Evolutionary conservation across 2,888 invertebrate species (phyloP).

Genomic region (Brassicogethes aeneus): DNA sequence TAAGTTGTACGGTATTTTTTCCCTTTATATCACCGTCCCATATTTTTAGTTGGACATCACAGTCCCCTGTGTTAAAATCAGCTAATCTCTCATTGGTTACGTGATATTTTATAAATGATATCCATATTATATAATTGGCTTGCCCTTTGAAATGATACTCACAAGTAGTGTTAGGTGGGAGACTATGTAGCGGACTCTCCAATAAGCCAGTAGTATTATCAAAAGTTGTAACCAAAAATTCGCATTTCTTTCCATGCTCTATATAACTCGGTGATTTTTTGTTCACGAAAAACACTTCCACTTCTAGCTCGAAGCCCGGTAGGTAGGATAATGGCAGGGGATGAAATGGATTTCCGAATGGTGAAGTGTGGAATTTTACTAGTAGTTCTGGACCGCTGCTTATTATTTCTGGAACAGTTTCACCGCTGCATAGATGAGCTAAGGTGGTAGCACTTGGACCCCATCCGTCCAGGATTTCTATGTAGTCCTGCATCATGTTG

Average conservation of each 20-base stretch:
- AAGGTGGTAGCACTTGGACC: conserved; percentile 62
- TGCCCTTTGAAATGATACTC: conserved; percentile 71
- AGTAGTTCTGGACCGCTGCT: conserved; percentile 70
- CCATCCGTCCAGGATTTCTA: conserved; percentile 73
- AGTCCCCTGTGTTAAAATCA: conserved; percentile 60
- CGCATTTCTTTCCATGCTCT: conserved; percentile 63
- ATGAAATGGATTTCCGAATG: conserved; percentile 74
- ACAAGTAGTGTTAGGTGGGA: conserved; percentile 76
- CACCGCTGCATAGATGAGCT: conserved; percentile 73
- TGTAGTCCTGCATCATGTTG: conserved; percentile 71
- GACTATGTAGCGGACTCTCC: conserved; percentile 66
- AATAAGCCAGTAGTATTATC: conserved; percentile 67
- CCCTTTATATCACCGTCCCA: conserved; percentile 60
- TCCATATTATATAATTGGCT: conserved; percentile 70
- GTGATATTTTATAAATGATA: conserved; percentile 76
- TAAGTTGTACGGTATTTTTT: conserved; percentile 44
- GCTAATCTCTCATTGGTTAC: conserved; percentile 49
- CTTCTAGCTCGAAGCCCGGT: conserved; percentile 74
- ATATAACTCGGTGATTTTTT: conserved; percentile 68
- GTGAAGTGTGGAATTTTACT: conserved; percentile 72
- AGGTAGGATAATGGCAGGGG: conserved; percentile 68
- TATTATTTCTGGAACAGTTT: conserved; percentile 70
- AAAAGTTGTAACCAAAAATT: conserved; percentile 66
- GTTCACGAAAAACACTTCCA: conserved; percentile 69
- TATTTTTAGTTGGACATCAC: conserved; percentile 60